Percentiles rank a stretch among this genome's conserved stretches.
Conservation (phyloP, 2,113 vertebrate genomes). For the Salvelinus namaycush region DNA sequence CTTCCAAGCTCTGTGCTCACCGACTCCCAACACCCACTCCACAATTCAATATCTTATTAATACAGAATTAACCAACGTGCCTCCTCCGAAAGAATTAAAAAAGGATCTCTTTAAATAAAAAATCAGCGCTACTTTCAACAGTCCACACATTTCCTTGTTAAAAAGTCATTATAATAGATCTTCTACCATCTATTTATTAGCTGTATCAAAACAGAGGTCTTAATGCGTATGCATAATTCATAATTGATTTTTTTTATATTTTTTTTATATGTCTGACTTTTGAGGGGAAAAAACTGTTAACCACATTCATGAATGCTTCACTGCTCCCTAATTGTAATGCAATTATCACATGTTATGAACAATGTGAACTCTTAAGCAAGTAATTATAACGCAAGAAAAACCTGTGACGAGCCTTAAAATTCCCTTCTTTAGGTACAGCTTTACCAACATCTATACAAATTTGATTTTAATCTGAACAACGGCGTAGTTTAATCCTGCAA, state of each 20-base stretch:
- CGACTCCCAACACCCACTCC: conserved; percentile 58
- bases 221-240: conserved; percentile 71
- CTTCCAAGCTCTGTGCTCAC: conserved; percentile 47
- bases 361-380: conserved; percentile 74
- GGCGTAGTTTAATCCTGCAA: conserved; percentile 62
- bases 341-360: conserved; percentile 77
- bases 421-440: conserved; percentile 50
- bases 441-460: conserved; percentile 60
- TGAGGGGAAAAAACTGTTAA: conserved; percentile 50
- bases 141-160: conserved; percentile 68
- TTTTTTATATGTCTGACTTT: conserved; percentile 56
- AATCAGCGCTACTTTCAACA: conserved; percentile 55
- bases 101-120: conserved; percentile 68
- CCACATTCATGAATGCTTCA: conserved; percentile 67
- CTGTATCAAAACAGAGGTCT: conserved; percentile 73
- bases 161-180: conserved; percentile 74
- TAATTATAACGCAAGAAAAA: conserved; percentile 78
- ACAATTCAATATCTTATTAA: conserved; percentile 74
- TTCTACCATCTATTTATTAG: conserved; percentile 71
- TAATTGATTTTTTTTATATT: conserved; percentile 56
- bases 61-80: conserved; percentile 71
- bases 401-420: conserved; percentile 65
- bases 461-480: conserved; percentile 63
- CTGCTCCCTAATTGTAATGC: conserved; percentile 74
- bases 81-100: conserved; percentile 56